Percentiles rank a stretch among this genome's conserved stretches.
phyloP scores from a whole-genome alignment of 2,888 invertebrate species.

The Apomyelois bistriatella region DNA sequence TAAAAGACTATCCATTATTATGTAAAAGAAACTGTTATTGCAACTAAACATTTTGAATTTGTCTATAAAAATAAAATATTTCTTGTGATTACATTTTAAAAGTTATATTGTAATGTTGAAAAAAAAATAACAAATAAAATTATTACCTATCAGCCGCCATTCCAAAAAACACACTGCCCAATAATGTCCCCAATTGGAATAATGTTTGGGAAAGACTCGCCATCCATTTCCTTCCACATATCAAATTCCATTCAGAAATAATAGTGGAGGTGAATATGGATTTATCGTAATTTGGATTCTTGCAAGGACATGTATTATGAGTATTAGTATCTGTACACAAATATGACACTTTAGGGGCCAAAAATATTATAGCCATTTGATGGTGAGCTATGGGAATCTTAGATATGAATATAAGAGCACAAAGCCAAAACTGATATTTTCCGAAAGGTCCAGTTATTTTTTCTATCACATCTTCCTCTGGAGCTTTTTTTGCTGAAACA shows the following conservation, averaged over 20 bases:
- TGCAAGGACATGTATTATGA: slow-evolving; percentile 76
- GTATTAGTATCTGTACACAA: slow-evolving; percentile 39
- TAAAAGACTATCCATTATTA: too few relatives aligned
- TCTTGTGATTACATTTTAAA: too few relatives aligned
- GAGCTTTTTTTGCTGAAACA: slow-evolving; percentile 30
- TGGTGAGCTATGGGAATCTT: slow-evolving; percentile 74
- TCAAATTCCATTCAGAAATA: slow-evolving; percentile 87
- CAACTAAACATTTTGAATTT: too few relatives aligned
- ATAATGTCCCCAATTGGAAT: slow-evolving; percentile 86
- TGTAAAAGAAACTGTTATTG: too few relatives aligned
- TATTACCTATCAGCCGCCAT: slow-evolving; percentile 87
- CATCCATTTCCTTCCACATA: slow-evolving; percentile 83
- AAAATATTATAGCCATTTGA: slow-evolving; percentile 74
- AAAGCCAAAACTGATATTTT: slow-evolving; percentile 69
- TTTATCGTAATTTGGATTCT: slow-evolving; percentile 80
- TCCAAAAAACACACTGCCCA: slow-evolving; percentile 87
- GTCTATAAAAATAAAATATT: too few relatives aligned
- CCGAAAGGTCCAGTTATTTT: slow-evolving; percentile 71
- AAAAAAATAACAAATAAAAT: too few relatives aligned
- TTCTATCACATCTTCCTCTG: slow-evolving; percentile 53
- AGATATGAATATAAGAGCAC: slow-evolving; percentile 54
- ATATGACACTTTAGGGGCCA: slow-evolving; percentile 63
- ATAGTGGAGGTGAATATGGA: slow-evolving; percentile 85
- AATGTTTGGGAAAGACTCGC: slow-evolving; percentile 86
- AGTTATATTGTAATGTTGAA: too few relatives aligned